phyloP scores from a whole-genome alignment of 2,888 invertebrate genomes.

The Tinea pellionella region DNA sequence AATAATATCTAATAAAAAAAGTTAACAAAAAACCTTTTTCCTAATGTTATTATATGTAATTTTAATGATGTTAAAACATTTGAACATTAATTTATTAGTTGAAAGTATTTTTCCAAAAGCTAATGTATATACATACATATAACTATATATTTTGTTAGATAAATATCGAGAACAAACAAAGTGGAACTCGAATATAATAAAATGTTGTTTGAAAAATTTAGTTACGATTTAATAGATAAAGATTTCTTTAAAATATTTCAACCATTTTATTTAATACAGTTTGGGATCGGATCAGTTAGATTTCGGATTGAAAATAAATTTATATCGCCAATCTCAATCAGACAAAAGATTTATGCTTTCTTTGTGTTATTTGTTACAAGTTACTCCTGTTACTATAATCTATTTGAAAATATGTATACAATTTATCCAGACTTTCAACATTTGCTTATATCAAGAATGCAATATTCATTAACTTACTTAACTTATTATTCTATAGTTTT shows the following conservation, averaged over 20 bases:
- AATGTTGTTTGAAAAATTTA: neutral
- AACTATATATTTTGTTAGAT: too few species aligned
- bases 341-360: neutral
- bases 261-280: neutral
- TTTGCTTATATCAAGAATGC: neutral
- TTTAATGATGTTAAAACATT: neutral
- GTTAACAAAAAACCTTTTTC: neutral
- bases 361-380: neutral
- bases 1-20: too few species aligned
- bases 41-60: neutral
- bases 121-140: too few species aligned
- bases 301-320: neutral
- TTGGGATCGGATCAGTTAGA: neutral
- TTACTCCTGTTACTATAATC: neutral
- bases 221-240: neutral
- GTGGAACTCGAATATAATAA: neutral
- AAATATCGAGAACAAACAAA: too few species aligned
- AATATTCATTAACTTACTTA: neutral
- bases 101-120: too few species aligned
- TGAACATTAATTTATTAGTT: too few species aligned
- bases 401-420: neutral
- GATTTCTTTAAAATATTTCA: constrained; percentile 3
- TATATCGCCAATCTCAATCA: neutral
- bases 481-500: neutral
- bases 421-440: neutral